phyloP scores from a whole-genome alignment of 1,140 invertebrate species.

The Maconellicoccus hirsutus region DNA sequence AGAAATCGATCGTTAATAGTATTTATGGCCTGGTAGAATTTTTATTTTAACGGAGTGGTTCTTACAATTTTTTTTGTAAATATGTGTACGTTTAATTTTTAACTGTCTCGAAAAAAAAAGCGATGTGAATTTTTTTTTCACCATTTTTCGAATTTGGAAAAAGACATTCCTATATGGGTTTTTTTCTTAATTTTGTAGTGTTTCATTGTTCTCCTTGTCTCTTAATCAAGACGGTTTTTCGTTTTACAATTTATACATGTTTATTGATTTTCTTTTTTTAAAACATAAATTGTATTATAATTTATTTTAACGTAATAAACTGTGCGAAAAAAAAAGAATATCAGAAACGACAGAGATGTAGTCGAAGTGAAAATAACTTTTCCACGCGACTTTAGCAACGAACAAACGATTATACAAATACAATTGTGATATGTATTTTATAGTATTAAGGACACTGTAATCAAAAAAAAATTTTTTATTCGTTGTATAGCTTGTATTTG shows the following conservation, averaged over 20 bases:
- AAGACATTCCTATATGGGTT: not conserved
- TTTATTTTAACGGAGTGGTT: not conserved
- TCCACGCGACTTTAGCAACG: not conserved
- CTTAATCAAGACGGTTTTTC: not conserved
- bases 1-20: not conserved
- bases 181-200: not conserved
- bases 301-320: not conserved
- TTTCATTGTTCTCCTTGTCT: not conserved
- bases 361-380: too few species aligned
- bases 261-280: not conserved
- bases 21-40: not conserved
- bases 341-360: too few species aligned
- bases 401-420: slow-evolving; percentile 14
- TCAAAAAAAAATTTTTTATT: slow-evolving; percentile 14
- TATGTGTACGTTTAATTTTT: too few species aligned
- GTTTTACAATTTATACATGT: not conserved
- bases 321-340: not conserved
- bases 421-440: slow-evolving; percentile 18
- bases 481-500: slow-evolving; percentile 6
- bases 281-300: not conserved
- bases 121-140: not conserved
- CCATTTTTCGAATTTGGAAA: not conserved
- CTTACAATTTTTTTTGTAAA: too few species aligned
- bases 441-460: slow-evolving; percentile 9
- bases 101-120: not conserved